These are phyloP conservation scores for Pituophis catenifer DNA, from an alignment of 2,113 vertebrate species.

Conservation along the genomic window DNA sequence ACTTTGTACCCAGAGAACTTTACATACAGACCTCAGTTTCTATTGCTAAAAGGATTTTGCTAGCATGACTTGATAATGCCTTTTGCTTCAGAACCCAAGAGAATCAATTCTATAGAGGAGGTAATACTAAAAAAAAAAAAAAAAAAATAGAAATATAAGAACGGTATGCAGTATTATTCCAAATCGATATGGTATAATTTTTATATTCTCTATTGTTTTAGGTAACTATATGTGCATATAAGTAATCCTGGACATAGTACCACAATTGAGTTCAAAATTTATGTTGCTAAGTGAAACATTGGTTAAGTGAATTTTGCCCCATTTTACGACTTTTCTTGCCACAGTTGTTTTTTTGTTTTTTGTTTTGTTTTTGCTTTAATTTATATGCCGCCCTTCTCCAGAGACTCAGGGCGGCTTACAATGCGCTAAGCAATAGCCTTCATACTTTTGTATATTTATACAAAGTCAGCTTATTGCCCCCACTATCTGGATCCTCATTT, in stretches of 20 bases:
- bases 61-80: neutral
- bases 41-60: neutral
- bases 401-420: too few species aligned
- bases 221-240: neutral
- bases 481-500: too few species aligned
- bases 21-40: neutral
- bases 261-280: neutral
- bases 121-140: neutral
- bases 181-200: neutral
- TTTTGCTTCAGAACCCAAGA: neutral
- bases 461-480: too few species aligned
- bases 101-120: neutral
- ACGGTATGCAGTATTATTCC: neutral
- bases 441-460: too few species aligned
- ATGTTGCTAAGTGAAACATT: neutral
- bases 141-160: neutral
- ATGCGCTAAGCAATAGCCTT: too few species aligned
- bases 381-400: too few species aligned
- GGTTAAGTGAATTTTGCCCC: neutral
- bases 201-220: neutral
- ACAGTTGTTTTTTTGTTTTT: too few species aligned
- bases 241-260: neutral
- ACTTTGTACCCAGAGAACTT: neutral
- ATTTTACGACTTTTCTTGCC: neutral
- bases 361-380: too few species aligned